A percentile compares a stretch with the other conserved stretches of the same genome.
These are phyloP conservation scores for Euplagia quadripunctaria DNA, from an alignment of 2,888 invertebrate species.

Conservation along the genomic window DNA sequence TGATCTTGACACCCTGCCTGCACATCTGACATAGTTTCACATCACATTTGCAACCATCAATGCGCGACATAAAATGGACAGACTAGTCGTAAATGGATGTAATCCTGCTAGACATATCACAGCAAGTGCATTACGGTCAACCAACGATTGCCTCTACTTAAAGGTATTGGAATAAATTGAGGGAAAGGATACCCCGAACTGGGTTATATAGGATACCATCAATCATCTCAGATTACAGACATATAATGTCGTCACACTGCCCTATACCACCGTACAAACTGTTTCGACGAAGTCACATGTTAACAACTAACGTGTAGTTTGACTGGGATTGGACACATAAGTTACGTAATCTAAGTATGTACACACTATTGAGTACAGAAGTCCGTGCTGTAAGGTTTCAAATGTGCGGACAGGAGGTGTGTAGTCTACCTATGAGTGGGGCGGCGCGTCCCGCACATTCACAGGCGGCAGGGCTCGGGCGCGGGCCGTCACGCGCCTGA, in stretches of 20 bases:
- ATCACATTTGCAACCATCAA: constrained; percentile 38
- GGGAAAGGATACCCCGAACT: constrained; percentile 20
- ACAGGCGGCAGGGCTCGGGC: constrained; percentile 66
- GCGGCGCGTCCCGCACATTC: constrained; percentile 40
- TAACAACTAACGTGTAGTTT: constrained; percentile 32
- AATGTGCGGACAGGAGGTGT: constrained; percentile 66
- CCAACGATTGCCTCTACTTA: constrained; percentile 27
- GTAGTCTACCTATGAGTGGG: constrained; percentile 55
- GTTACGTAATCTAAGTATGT: constrained; percentile 46
- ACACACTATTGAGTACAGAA: constrained; percentile 51
- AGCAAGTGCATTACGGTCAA: constrained; percentile 43
- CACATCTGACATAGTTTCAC: constrained; percentile 52
- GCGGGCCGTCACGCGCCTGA: constrained; percentile 80
- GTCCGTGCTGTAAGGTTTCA: constrained; percentile 50
- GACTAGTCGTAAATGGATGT: constrained; percentile 42
- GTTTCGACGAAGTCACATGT: constrained; percentile 23
- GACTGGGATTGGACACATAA: constrained; percentile 46
- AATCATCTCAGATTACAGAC: constrained; percentile 23
- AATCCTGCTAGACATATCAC: constrained; percentile 47
- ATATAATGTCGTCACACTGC: constrained; percentile 17
- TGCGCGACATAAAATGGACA: constrained; percentile 45
- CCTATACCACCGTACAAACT: constrained; percentile 22
- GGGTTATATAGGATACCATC: constrained; percentile 32
- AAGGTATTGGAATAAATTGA: constrained; percentile 28
- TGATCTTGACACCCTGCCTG: constrained; percentile 58